These are phyloP conservation scores for Cephalopterus ornatus DNA, from an alignment of 2,113 vertebrate genomes.

Conservation along the genomic window DNA sequence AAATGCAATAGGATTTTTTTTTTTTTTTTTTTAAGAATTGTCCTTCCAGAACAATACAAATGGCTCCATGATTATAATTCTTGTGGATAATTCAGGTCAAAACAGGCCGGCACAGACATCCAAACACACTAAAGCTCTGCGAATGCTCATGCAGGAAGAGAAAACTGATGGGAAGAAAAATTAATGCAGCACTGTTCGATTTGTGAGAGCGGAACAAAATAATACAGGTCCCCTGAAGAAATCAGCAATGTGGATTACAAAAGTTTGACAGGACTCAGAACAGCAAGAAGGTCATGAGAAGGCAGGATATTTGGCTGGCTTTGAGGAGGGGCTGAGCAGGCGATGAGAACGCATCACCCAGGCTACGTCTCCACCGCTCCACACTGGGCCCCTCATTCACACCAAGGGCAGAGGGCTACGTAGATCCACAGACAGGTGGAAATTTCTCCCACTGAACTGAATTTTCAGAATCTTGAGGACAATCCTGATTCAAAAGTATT, in stretches of 20 bases:
- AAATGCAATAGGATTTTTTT: background rate
- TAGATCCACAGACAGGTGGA: background rate
- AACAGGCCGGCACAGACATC: background rate
- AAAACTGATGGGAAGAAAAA: background rate
- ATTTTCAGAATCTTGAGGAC: background rate
- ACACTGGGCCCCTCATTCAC: background rate
- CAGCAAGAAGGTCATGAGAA: rapidly evolving
- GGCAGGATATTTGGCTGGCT: rapidly evolving
- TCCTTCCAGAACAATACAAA: background rate
- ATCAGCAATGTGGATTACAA: background rate
- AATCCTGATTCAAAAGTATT: background rate
- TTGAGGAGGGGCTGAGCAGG: background rate
- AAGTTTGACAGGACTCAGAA: background rate
- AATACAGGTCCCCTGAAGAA: background rate
- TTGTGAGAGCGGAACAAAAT: background rate
- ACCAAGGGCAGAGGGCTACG: background rate
- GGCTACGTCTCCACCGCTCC: background rate
- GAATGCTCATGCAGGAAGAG: background rate
- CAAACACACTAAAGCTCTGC: background rate
- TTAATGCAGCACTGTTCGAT: background rate
- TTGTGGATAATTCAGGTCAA: background rate
- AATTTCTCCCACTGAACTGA: background rate
- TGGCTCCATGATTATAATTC: background rate
- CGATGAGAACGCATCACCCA: background rate
- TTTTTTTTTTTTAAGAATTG: background rate